A percentile compares a stretch with the other conserved stretches of the same genome.
Conservation (phyloP, 2,888 invertebrate genomes). For the Drosophila fulvimacula region DNA sequence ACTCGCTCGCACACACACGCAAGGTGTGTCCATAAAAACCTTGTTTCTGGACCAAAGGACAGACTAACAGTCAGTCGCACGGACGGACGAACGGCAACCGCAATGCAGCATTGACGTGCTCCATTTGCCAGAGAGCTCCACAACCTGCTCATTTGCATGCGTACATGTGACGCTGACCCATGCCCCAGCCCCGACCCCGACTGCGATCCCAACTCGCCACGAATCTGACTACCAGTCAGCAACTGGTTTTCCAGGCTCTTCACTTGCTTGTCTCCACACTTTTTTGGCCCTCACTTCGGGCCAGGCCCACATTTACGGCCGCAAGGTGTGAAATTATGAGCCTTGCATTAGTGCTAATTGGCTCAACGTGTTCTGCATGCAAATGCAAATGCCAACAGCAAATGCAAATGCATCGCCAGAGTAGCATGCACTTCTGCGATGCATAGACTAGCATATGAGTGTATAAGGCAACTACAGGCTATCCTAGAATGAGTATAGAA, state of each 20-base stretch:
- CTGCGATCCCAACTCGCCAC: not conserved
- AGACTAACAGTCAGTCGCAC: constrained; percentile 12
- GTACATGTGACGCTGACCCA: constrained; percentile 11
- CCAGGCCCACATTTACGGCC: constrained; percentile 31
- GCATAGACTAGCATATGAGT: not conserved
- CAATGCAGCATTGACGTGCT: constrained; percentile 66
- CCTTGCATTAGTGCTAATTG: constrained; percentile 74
- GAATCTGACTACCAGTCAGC: constrained; percentile 4
- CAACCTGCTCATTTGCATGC: constrained; percentile 63
- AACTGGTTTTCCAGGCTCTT: constrained; percentile 54
- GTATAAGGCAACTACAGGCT: not conserved
- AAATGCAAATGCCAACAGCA: constrained; percentile 39
- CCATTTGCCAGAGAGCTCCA: constrained; percentile 62
- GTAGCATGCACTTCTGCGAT: constrained; percentile 3
- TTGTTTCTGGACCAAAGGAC: constrained; percentile 34
- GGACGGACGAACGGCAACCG: constrained; percentile 28
- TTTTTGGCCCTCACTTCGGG: constrained; percentile 21
- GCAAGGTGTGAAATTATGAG: constrained; percentile 72
- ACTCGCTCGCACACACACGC: constrained; percentile 13
- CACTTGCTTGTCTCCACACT: constrained; percentile 33
- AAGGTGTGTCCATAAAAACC: constrained; percentile 44
- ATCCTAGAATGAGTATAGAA: not conserved
- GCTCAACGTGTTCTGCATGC: constrained; percentile 42
- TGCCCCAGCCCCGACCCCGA: not conserved
- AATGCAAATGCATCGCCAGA: constrained; percentile 26